Evolutionary conservation across 2,113 vertebrate species (phyloP).

Genomic region (Corythoichthys intestinalis): DNA sequence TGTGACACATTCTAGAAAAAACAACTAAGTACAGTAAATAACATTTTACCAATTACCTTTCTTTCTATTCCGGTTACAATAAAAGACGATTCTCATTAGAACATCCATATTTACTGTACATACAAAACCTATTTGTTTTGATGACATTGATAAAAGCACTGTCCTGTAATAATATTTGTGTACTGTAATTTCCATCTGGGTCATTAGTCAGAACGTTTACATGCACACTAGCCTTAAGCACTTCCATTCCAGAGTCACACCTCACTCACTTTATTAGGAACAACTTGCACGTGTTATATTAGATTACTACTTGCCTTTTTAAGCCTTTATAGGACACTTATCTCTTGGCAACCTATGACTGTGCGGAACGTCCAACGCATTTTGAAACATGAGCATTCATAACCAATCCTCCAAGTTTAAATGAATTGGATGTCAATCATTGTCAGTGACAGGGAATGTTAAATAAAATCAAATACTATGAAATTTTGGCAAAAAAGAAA

Average conservation of each 20-base stretch:
- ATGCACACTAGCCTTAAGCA: not conserved
- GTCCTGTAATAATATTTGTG: constrained; percentile 9
- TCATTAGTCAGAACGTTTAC: not conserved
- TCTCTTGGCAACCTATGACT: too few relatives aligned
- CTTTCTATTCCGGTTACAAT: not conserved
- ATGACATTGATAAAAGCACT: constrained; percentile 14
- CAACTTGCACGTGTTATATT: not conserved
- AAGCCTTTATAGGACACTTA: too few relatives aligned
- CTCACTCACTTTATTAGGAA: not conserved
- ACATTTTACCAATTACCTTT: not conserved
- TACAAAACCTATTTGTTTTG: constrained; percentile 26
- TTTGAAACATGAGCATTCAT: too few relatives aligned
- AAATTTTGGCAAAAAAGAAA: too few relatives aligned
- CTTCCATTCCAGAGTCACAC: constrained; percentile 11
- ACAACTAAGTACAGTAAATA: not conserved
- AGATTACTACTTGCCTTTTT: not conserved
- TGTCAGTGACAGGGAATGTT: too few relatives aligned
- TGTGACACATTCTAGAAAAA: not conserved
- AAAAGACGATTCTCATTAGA: not conserved
- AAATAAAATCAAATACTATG: too few relatives aligned
- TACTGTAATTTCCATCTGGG: constrained; percentile 34
- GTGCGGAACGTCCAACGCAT: too few relatives aligned
- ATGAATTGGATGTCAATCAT: too few relatives aligned
- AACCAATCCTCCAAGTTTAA: too few relatives aligned
- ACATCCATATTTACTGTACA: not conserved